phyloP scores from a whole-genome alignment of 1,140 invertebrate genomes.

The Asbolus verrucosus region DNA sequence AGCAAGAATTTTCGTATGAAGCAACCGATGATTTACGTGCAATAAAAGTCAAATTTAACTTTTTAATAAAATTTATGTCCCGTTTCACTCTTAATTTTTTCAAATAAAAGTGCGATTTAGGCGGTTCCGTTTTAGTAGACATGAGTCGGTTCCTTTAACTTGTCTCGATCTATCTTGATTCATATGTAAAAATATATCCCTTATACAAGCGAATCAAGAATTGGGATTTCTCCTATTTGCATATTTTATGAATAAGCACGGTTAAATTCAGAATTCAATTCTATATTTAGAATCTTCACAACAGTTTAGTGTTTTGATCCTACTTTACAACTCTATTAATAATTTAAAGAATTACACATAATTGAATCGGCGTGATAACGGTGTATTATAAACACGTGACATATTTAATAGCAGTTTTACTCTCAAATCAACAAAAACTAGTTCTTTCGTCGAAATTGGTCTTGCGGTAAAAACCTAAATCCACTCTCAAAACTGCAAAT shows the following conservation, averaged over 20 bases:
- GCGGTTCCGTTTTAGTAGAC: not conserved
- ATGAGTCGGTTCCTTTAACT: slow-evolving; percentile 5
- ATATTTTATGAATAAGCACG: not conserved
- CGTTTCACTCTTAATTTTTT: not conserved
- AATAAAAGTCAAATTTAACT: slow-evolving; percentile 20
- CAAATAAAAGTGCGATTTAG: slow-evolving; percentile 10
- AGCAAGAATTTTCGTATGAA: slow-evolving; percentile 4
- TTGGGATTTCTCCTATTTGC: not conserved
- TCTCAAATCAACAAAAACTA: not conserved
- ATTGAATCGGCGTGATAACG: not conserved
- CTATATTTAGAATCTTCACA: slow-evolving; percentile 12
- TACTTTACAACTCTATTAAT: slow-evolving; percentile 1
- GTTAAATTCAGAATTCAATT: not conserved
- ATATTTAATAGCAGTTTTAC: too few relatives aligned
- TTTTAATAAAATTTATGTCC: not conserved
- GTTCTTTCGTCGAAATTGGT: too few relatives aligned
- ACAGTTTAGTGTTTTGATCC: not conserved
- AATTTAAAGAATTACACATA: slow-evolving; percentile 2
- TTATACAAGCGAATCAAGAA: not conserved
- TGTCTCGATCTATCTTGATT: not conserved
- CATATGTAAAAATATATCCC: not conserved
- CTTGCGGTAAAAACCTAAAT: too few relatives aligned
- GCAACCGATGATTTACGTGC: slow-evolving; percentile 7
- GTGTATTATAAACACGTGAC: too few relatives aligned
- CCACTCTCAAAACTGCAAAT: not conserved